Evolutionary conservation across 92 coral and sea anemone species (phyloP), one percentile per base, ranked within the genome.

Genomic region (Palythoa caribaeorum): DNA sequence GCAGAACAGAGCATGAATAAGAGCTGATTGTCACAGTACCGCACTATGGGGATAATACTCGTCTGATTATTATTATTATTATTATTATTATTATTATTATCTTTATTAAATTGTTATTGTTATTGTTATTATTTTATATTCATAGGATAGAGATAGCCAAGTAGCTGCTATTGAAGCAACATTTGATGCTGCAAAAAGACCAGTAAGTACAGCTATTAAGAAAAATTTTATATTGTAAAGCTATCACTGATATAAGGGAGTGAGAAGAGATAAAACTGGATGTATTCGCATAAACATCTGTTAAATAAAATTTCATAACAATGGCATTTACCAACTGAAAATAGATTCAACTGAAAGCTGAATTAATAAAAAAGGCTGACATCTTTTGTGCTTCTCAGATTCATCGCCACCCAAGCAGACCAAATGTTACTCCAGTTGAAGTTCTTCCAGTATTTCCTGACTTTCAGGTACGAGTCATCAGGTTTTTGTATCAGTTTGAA

Each of bases 121-220:
- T 63, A 77, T 7, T 5, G 35, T 35, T 17, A 19, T 1, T 9
- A 39, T 19, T 0, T 77, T 59, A 51, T 38, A 15, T 50, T 53
- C n/a, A 0, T 52, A 96, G 99, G 99, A 96, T 68, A 94, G 96
- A 16, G 99, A 96, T 35, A 96, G 99, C 87, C 99, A 96, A 75
- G 92, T 96, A 80, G 94, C 96, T 28, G 98, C 99, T 20, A 96
- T 96, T 74, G 96, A 96, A 72, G 90, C 93, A 84, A 96, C 99
- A 71, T 96, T 96, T 90, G 99, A 95, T 76, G 95, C 99, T n/a
- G 98, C 99, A 66, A 94, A 96, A 81, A 93, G 98, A 86, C 99
- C 99, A 53, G 99, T 96, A 78, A 90, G 98, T 91, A n/a, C n/a
- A n/a, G 10, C 12, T 59, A 2, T n/a, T 36, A 40, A 36, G 1